These are phyloP conservation scores for Cydia splendana DNA, from an alignment of 1,140 invertebrate genomes.

Conservation along the genomic window DNA sequence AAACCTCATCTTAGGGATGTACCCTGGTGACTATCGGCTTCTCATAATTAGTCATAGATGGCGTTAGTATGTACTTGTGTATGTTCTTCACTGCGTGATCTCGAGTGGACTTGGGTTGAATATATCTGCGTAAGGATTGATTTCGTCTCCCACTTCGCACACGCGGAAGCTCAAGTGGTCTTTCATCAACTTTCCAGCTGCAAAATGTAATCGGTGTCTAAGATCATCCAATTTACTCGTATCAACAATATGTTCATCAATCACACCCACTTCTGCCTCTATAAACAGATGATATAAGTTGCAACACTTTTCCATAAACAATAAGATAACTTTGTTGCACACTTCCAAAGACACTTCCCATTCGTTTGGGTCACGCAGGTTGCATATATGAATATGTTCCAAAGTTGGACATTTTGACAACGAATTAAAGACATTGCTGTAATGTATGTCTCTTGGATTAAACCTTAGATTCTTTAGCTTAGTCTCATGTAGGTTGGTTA, in stretches of 20 bases:
- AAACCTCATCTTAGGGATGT: no score
- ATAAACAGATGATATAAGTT: slow-evolving; percentile 45
- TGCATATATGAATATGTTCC: slow-evolving; percentile 42
- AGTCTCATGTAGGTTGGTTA: slow-evolving; percentile 34
- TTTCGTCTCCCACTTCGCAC: slow-evolving; percentile 34
- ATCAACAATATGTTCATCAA: no score
- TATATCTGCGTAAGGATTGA: slow-evolving; percentile 42
- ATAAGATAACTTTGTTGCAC: slow-evolving; percentile 26
- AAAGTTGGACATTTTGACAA: slow-evolving; percentile 38
- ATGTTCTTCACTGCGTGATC: slow-evolving; percentile 40
- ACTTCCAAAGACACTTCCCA: not conserved
- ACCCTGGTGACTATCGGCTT: no score
- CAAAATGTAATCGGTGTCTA: slow-evolving; percentile 35
- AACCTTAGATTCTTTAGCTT: slow-evolving; percentile 43
- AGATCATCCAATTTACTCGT: slow-evolving; percentile 35
- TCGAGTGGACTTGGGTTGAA: slow-evolving; percentile 41
- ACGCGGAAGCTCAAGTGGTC: slow-evolving; percentile 37
- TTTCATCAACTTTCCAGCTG: slow-evolving; percentile 34
- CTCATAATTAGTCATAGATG: no score
- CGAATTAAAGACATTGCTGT: slow-evolving; percentile 37
- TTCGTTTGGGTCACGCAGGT: slow-evolving; percentile 29
- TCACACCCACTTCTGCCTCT: slow-evolving; percentile 39
- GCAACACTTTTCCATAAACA: slow-evolving; percentile 38
- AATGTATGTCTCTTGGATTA: slow-evolving; percentile 38
- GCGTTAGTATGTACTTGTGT: no score